phyloP scores from a whole-genome alignment of 2,113 vertebrate genomes.

The Colaptes auratus region DNA sequence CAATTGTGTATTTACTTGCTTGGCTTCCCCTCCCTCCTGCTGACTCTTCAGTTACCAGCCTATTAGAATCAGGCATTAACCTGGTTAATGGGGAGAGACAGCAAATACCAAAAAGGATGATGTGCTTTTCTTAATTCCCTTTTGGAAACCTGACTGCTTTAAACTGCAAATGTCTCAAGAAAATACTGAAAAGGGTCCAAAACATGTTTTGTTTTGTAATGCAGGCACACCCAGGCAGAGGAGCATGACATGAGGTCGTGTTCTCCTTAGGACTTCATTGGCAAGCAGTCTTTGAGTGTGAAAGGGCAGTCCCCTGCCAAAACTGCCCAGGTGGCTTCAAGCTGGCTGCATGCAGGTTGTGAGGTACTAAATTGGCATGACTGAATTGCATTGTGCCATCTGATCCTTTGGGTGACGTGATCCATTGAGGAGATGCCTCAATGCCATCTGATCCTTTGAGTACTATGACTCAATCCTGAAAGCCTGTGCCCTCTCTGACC shows the following conservation, averaged over 20 bases:
- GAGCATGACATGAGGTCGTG: background rate
- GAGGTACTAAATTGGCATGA: background rate
- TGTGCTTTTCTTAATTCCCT: constrained; percentile 8
- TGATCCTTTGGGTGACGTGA: background rate
- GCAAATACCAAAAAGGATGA: constrained; percentile 32
- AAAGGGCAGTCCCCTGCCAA: background rate
- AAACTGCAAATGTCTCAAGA: background rate
- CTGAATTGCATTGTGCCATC: background rate
- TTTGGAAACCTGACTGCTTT: background rate
- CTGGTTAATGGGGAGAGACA: constrained; percentile 48
- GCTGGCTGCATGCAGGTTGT: background rate
- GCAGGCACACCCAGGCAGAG: background rate
- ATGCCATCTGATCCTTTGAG: background rate
- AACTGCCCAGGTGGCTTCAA: background rate
- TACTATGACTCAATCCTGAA: background rate
- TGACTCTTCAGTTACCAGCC: background rate
- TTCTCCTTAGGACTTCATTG: background rate
- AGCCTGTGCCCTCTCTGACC: background rate
- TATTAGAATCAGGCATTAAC: constrained; percentile 42
- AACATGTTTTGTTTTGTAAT: background rate
- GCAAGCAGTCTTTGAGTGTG: background rate
- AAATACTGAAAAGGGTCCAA: background rate
- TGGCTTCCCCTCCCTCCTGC: background rate
- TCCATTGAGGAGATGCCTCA: background rate
- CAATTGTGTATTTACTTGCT: background rate